A percentile compares a stretch with the other conserved stretches of the same genome.
phyloP scores from a whole-genome alignment of 2,797 vertebrate genomes.

The Alauda arvensis region DNA sequence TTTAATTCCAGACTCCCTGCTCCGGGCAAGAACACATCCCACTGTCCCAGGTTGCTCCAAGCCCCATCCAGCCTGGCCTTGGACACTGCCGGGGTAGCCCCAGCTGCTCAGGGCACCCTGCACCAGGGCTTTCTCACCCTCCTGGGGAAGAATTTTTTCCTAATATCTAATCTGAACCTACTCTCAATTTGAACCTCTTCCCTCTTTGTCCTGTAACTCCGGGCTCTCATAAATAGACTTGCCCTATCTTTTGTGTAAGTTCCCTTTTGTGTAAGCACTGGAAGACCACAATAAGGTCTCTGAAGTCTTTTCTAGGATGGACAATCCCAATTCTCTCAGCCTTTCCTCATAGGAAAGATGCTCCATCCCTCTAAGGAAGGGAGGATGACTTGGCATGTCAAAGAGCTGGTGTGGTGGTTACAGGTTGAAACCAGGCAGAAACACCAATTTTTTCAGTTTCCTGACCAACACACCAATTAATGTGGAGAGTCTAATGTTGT shows the following conservation, averaged over 20 bases:
- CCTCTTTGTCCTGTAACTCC: background rate
- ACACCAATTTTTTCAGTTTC: no score
- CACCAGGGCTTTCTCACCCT: background rate
- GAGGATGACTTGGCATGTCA: background rate
- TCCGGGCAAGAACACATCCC: background rate
- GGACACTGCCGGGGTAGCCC: background rate
- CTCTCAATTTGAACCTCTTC: background rate
- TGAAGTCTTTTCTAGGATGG: background rate
- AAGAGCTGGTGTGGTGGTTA: background rate
- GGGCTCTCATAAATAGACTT: background rate
- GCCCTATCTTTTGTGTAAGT: background rate
- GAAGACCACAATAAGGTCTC: background rate
- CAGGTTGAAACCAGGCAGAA: no score
- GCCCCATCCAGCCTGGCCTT: background rate
- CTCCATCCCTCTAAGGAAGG: background rate
- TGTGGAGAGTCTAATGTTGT: no score
- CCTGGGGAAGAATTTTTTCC: background rate
- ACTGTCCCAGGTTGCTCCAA: background rate
- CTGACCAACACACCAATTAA: no score
- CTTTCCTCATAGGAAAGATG: background rate
- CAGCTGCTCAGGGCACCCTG: background rate
- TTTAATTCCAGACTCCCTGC: background rate
- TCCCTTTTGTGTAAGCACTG: background rate
- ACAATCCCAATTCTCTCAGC: background rate
- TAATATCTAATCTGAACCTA: background rate